These are phyloP conservation scores for Trochalopteron elliotii DNA, from an alignment of 2,113 vertebrate genomes.

Conservation along the genomic window DNA sequence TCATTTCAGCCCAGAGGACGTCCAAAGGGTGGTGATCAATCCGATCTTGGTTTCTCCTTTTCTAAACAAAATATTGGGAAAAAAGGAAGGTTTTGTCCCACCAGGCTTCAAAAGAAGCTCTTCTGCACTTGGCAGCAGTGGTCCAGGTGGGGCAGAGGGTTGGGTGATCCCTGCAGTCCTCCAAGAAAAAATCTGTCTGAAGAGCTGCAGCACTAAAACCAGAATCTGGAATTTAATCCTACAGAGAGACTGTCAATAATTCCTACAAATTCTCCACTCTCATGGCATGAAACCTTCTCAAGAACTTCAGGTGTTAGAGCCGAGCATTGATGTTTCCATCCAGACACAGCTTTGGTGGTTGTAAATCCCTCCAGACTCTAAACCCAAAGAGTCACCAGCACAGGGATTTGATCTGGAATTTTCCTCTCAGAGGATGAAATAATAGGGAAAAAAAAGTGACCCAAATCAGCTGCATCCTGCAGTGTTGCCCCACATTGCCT, in stretches of 20 bases:
- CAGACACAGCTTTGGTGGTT: not conserved
- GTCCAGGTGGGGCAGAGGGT: not conserved
- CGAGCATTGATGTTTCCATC: not conserved
- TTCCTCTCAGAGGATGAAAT: not conserved
- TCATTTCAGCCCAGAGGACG: not conserved
- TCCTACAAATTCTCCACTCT: not conserved
- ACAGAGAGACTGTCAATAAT: not conserved
- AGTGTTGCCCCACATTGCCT: not conserved
- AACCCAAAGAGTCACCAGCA: not conserved
- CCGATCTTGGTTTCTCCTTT: not conserved
- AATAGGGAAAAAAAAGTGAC: not conserved
- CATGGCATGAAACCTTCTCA: not conserved
- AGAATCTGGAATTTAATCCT: not conserved
- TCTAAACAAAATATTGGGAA: not conserved
- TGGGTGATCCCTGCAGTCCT: not conserved
- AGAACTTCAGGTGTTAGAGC: not conserved
- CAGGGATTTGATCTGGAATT: not conserved
- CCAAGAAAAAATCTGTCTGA: not conserved
- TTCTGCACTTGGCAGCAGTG: not conserved
- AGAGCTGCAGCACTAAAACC: not conserved
- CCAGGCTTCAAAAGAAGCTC: not conserved
- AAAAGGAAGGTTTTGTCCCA: not conserved
- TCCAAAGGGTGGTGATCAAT: not conserved
- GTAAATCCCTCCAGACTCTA: not conserved
- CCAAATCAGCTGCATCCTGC: not conserved